These are phyloP conservation scores for Nasalis larvatus DNA, from an alignment of 2,113 vertebrate species.

Conservation along the genomic window DNA sequence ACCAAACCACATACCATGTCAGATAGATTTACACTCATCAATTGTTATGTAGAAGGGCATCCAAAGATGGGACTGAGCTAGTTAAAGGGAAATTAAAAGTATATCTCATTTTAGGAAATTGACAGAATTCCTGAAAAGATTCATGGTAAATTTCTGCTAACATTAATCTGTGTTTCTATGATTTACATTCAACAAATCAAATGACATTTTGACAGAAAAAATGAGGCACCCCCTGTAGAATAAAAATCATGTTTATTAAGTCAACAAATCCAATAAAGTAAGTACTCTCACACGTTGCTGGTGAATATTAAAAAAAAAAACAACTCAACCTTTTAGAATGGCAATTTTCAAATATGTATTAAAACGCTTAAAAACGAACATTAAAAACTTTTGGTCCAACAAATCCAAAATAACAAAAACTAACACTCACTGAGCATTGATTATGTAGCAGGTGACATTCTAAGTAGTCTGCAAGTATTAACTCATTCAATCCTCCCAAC, in stretches of 20 bases:
- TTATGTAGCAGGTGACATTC: not conserved
- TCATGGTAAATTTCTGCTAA: not conserved
- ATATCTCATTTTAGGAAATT: not conserved
- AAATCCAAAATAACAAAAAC: not conserved
- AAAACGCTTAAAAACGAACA: not conserved
- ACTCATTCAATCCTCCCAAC: not conserved
- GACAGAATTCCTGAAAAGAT: not conserved
- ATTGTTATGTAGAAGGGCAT: not conserved
- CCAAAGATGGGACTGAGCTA: not conserved
- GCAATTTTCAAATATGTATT: not conserved
- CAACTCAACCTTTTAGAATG: not conserved
- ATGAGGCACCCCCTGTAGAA: not conserved
- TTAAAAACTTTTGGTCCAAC: not conserved
- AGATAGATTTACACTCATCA: not conserved
- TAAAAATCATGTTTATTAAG: conserved; percentile 23
- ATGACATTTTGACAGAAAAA: not conserved
- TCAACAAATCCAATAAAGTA: not conserved
- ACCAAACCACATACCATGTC: not conserved
- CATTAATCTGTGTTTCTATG: not conserved
- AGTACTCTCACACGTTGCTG: not conserved
- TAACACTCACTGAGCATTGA: not conserved
- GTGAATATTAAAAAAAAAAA: not conserved
- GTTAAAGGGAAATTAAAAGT: not conserved
- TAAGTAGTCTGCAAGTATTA: not conserved
- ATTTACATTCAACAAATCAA: not conserved